A percentile compares a stretch with the other conserved stretches of the same genome.
These are phyloP conservation scores for Sylvilagus bachmani DNA, from an alignment of 2,113 vertebrate species.

Conservation along the genomic window DNA sequence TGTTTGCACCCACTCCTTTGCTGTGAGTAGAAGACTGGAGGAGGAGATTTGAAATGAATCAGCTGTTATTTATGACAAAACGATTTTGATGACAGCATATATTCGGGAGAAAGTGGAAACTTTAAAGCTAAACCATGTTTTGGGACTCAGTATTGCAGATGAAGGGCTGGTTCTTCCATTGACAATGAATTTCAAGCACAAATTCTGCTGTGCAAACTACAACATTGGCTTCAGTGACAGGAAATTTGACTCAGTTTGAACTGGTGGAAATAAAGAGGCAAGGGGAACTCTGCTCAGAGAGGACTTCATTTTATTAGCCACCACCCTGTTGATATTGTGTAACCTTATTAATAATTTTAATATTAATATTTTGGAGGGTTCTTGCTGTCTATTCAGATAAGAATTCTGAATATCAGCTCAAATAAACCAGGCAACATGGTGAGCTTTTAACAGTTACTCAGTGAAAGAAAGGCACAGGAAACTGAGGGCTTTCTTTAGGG, in stretches of 20 bases:
- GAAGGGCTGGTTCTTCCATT: background rate
- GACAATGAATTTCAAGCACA: background rate
- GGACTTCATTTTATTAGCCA: background rate
- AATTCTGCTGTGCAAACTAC: background rate
- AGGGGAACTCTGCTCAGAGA: background rate
- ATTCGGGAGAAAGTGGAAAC: background rate
- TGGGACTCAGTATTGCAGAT: background rate
- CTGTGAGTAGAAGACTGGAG: background rate
- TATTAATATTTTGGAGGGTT: too few species aligned
- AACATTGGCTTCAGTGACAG: conserved; percentile 5
- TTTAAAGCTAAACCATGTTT: background rate
- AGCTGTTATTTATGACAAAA: background rate
- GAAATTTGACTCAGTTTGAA: background rate
- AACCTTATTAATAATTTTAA: too few species aligned
- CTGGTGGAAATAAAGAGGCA: background rate
- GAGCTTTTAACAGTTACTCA: too few species aligned
- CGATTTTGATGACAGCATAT: background rate
- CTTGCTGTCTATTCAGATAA: too few species aligned
- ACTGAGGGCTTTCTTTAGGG: too few species aligned
- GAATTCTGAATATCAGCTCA: too few species aligned
- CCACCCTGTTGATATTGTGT: too few species aligned
- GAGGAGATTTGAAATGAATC: background rate
- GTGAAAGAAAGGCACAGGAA: too few species aligned
- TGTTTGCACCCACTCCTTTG: background rate
- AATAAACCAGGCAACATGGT: too few species aligned